Evolutionary conservation across 1,140 invertebrate genomes (phyloP), one percentile per base, ranked within the genome.

Genomic region (Mizuhopecten yessoensis): DNA sequence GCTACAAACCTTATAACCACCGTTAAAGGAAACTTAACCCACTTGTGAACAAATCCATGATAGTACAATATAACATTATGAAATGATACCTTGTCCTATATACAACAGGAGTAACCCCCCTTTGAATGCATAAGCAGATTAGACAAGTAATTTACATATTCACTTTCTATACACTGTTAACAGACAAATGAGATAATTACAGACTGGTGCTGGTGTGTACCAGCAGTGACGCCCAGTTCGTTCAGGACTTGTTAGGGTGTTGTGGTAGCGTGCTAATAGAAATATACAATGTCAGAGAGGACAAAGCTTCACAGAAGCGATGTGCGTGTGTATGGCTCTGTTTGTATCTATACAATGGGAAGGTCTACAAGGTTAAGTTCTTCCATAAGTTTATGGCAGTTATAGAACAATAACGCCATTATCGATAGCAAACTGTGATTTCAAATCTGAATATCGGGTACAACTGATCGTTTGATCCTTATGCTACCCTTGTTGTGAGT

Each of bases 371-470:
- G 57, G 42, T 45, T 17, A 45, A 45, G 1, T 20, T 13, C 42
- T 1, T 39, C 42, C 29, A n/a, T 29, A 23, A n/a, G 57, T 75
- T 7, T 29, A 75, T n/a, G 57, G 23, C 11, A 75, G 57, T 75
- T 75, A 75, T 75, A 75, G n/a, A 75, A 75, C 57, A 75, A 75
- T 75, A 75, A n/a, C 23, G n/a, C n/a, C n/a, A 75, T 75, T 75
- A 75, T 75, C 57, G 57, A 75, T 75, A 75, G 57, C 57, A 7
- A n/a, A n/a, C 57, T 75, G 57, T 75, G 57, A 75, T 29, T 75
- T 75, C 29, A 75, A 75, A 75, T 75, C n/a, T 75, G 5, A 75
- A 29, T 75, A 75, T 75, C 57, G n/a, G 23, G 17, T 29, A 75
- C 57, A 75, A 75, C n/a, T 13, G 45, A 49, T 23, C 45, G 45